phyloP scores from a whole-genome alignment of 64 coral and sea anemone species.

The Porites lutea region DNA sequence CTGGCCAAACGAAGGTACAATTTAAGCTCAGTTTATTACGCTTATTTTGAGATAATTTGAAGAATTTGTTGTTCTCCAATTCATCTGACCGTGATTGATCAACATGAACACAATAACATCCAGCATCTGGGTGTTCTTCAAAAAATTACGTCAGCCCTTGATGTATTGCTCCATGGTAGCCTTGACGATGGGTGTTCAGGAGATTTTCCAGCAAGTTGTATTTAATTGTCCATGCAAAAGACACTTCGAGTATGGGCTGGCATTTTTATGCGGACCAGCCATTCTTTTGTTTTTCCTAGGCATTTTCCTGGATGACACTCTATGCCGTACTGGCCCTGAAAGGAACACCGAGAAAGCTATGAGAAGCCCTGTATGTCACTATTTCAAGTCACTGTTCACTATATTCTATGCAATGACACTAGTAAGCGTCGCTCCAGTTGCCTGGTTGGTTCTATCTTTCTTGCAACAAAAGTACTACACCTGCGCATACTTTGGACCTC shows the following conservation, averaged over 20 bases:
- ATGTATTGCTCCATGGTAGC: conserved; percentile 1
- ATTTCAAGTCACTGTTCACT: neutral
- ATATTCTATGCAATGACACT: neutral
- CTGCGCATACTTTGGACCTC: conserved; percentile 13
- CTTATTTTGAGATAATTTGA: too few relatives aligned
- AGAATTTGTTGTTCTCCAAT: too few relatives aligned
- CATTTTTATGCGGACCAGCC: too few relatives aligned
- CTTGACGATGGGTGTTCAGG: neutral
- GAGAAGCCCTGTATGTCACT: too few relatives aligned
- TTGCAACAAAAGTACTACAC: conserved; percentile 18
- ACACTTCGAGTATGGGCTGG: too few relatives aligned
- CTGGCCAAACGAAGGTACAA: too few relatives aligned
- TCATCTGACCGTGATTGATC: neutral
- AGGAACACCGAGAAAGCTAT: too few relatives aligned
- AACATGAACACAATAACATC: neutral
- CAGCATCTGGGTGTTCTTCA: neutral
- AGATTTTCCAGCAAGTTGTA: neutral
- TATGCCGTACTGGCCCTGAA: too few relatives aligned
- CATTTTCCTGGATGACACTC: too few relatives aligned
- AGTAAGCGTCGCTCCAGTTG: neutral
- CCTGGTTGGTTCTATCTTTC: conserved; percentile 25
- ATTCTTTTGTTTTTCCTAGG: too few relatives aligned
- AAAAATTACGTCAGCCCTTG: neutral
- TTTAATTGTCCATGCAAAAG: too few relatives aligned
- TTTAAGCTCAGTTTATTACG: too few relatives aligned